phyloP scores from a whole-genome alignment of 1,140 invertebrate genomes.

The Drosophila carrolli region DNA sequence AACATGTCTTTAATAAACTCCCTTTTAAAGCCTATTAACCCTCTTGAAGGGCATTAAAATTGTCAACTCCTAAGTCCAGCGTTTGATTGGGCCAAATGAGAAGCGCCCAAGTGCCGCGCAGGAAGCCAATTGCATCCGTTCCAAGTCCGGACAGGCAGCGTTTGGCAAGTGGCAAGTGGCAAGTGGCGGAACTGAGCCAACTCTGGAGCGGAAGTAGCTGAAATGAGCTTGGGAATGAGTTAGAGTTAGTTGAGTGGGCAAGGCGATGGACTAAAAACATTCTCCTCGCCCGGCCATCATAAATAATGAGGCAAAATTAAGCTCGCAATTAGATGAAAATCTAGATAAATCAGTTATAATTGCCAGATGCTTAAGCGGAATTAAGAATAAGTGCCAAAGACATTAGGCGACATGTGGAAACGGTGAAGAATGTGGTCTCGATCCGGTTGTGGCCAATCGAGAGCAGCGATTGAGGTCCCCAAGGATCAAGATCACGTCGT shows the following conservation, averaged over 20 bases:
- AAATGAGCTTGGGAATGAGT: constrained; percentile 65
- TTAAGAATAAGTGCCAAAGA: constrained; percentile 52
- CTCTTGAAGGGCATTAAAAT: constrained; percentile 26
- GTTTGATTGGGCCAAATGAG: constrained; percentile 75
- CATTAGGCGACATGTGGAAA: constrained; percentile 43
- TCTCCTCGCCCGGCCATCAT: constrained; percentile 43
- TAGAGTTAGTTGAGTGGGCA: constrained; percentile 37
- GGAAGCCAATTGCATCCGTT: constrained; percentile 75
- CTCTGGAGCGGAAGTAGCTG: constrained; percentile 64
- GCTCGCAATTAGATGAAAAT: constrained; percentile 71
- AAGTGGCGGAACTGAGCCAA: constrained; percentile 55
- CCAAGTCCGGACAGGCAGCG: constrained; percentile 40
- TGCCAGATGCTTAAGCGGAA: constrained; percentile 51
- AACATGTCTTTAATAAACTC: not conserved
- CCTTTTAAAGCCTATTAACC: not conserved
- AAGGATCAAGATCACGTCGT: constrained; percentile 3
- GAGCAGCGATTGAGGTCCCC: constrained; percentile 6
- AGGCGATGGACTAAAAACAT: constrained; percentile 26
- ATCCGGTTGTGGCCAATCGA: constrained; percentile 23
- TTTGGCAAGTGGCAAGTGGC: constrained; percentile 61
- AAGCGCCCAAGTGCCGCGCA: constrained; percentile 52
- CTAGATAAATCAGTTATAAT: constrained; percentile 72
- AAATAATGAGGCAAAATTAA: constrained; percentile 79
- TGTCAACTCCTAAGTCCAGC: constrained; percentile 23
- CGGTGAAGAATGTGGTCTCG: constrained; percentile 19